These are phyloP conservation scores for Drosophila gaucha DNA, from an alignment of 2,888 invertebrate genomes.

Conservation along the genomic window DNA sequence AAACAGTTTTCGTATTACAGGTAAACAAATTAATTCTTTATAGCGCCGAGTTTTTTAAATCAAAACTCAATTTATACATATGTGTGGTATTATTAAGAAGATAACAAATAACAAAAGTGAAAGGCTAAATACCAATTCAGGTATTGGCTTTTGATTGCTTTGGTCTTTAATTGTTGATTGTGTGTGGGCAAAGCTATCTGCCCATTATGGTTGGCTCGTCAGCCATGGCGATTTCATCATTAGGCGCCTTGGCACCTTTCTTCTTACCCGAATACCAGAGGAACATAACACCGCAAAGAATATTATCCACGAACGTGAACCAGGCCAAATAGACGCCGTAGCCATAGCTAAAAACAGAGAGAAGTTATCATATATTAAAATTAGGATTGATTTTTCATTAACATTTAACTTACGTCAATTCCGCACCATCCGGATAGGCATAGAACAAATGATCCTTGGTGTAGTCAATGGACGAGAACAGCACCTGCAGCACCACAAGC, in stretches of 20 bases:
- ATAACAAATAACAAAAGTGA: conserved; percentile 72
- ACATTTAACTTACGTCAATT: conserved; percentile 86
- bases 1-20: conserved; percentile 6
- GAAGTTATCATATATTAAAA: neutral
- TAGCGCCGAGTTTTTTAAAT: conserved; percentile 40
- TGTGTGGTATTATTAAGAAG: conserved; percentile 50
- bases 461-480: conserved; percentile 90
- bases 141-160: conserved; percentile 43
- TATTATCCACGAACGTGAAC: conserved; percentile 90
- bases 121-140: conserved; percentile 45
- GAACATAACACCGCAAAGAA: conserved; percentile 89
- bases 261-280: conserved; percentile 93
- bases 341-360: conserved; percentile 86
- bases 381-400: fast-evolving
- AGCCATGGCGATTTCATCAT: conserved; percentile 92
- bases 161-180: conserved; percentile 58
- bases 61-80: conserved; percentile 37
- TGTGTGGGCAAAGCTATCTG: conserved; percentile 83
- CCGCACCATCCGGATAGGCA: conserved; percentile 88
- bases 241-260: conserved; percentile 92
- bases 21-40: conserved; percentile 56
- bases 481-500: conserved; percentile 93
- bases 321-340: conserved; percentile 91
- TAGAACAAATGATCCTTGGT: conserved; percentile 88
- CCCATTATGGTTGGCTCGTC: conserved; percentile 93